Percentiles rank a stretch among this genome's conserved stretches.
Evolutionary conservation across 2,888 invertebrate genomes (phyloP).

Genomic region (Malthinus seriepunctatus): DNA sequence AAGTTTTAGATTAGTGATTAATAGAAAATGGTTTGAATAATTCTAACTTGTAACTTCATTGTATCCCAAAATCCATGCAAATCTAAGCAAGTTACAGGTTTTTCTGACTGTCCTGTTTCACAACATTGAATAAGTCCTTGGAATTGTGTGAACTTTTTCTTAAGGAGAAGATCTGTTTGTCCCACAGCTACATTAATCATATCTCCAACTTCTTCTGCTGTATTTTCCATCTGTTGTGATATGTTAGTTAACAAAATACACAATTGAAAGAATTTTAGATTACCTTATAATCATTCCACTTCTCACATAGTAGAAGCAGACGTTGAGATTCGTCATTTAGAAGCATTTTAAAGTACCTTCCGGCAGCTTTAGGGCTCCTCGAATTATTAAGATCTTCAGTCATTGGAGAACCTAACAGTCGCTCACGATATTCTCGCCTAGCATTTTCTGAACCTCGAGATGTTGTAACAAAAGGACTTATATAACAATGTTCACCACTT

Average conservation of each 20-base stretch:
- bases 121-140: slow-evolving; percentile 59
- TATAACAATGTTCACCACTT: slow-evolving; percentile 36
- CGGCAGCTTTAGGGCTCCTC: slow-evolving; percentile 45
- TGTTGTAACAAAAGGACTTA: slow-evolving; percentile 63
- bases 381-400: slow-evolving; percentile 28
- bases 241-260: background rate
- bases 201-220: slow-evolving; percentile 61
- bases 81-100: slow-evolving; percentile 68
- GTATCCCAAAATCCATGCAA: slow-evolving; percentile 89
- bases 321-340: slow-evolving; percentile 60
- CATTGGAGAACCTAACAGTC: slow-evolving; percentile 25
- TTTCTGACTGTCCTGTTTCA: slow-evolving; percentile 49
- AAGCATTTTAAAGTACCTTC: slow-evolving; percentile 53
- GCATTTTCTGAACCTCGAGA: slow-evolving; percentile 65
- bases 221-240: slow-evolving; percentile 32
- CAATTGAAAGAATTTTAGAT: background rate
- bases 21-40: background rate
- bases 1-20: background rate
- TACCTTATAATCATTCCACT: slow-evolving; percentile 59
- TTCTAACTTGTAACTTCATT: slow-evolving; percentile 69
- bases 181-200: slow-evolving; percentile 73
- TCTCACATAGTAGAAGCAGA: slow-evolving; percentile 58
- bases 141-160: slow-evolving; percentile 80
- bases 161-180: slow-evolving; percentile 74
- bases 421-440: slow-evolving; percentile 56